Evolutionary conservation across 2,888 invertebrate species (phyloP).

Genomic region (Tigriopus californicus): DNA sequence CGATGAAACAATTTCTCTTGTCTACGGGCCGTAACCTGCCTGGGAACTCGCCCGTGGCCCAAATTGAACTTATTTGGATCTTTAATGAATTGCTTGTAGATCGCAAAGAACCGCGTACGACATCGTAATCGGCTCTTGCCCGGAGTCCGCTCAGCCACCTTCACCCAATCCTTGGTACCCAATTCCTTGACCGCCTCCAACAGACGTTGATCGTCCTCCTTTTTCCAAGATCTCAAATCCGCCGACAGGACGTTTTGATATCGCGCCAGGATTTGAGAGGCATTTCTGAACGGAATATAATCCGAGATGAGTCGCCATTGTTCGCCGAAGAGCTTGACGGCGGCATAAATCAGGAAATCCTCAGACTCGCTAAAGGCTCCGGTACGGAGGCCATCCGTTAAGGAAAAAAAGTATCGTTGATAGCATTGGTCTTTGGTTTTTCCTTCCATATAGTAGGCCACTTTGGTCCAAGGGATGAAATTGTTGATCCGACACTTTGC

Average conservation of each 20-base stretch:
- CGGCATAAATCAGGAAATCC: conserved; percentile 16
- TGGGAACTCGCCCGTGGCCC: no score
- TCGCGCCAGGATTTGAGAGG: conserved; percentile 15
- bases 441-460: conserved; percentile 41
- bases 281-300: conserved; percentile 12
- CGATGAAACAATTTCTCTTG: no score
- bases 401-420: conserved; percentile 34
- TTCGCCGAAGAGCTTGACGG: conserved; percentile 15
- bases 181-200: not conserved
- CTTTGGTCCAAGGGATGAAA: conserved; percentile 52
- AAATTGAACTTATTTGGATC: no score
- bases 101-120: not conserved
- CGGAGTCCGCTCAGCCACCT: not conserved
- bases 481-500: conserved; percentile 42
- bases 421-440: conserved; percentile 46
- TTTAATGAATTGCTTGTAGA: not conserved
- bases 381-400: conserved; percentile 10
- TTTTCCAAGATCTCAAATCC: not conserved
- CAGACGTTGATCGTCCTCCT: not conserved
- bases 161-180: conserved; percentile 1
- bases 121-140: conserved; percentile 2
- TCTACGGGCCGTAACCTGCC: no score
- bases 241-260: not conserved
- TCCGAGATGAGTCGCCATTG: conserved; percentile 12
- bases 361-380: conserved; percentile 15